phyloP scores from a whole-genome alignment of 2,113 vertebrate genomes.

The Nothobranchius furzeri region DNA sequence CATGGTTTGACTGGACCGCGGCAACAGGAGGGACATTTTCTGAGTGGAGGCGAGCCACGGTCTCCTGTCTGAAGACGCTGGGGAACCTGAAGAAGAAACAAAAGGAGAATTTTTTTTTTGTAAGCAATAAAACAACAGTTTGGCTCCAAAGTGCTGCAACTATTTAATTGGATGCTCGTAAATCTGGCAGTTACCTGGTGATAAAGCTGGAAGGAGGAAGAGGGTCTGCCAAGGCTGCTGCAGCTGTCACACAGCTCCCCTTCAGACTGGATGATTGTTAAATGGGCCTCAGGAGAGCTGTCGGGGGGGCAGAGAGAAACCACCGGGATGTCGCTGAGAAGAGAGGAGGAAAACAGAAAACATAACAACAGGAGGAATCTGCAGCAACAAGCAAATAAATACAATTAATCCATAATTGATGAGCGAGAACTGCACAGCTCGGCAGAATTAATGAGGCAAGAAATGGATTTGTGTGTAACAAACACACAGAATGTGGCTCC shows the following conservation, averaged over 20 bases:
- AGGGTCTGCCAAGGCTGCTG: constrained; percentile 69
- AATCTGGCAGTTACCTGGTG: constrained; percentile 60
- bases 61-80: constrained; percentile 32
- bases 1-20: constrained; percentile 53
- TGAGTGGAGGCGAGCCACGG: constrained; percentile 52
- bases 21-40: constrained; percentile 62
- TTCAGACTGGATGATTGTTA: constrained; percentile 63
- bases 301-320: constrained; percentile 79
- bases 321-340: constrained; percentile 74
- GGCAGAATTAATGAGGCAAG: constrained; percentile 37
- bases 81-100: constrained; percentile 56
- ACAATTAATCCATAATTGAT: not conserved
- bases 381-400: not conserved
- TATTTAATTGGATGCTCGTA: constrained; percentile 17
- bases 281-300: constrained; percentile 54
- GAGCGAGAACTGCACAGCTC: constrained; percentile 7
- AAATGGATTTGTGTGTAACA: constrained; percentile 27
- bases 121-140: constrained; percentile 8
- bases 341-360: not conserved
- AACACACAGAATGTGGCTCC: not conserved
- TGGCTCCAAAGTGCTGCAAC: not conserved
- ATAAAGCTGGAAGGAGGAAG: constrained; percentile 75
- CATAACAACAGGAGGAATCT: not conserved
- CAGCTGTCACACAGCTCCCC: constrained; percentile 69
- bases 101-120: not conserved